Evolutionary conservation across 2,888 invertebrate genomes (phyloP), one percentile per base, ranked within the genome.

Genomic region (Rhagophthalmus giganteus): DNA sequence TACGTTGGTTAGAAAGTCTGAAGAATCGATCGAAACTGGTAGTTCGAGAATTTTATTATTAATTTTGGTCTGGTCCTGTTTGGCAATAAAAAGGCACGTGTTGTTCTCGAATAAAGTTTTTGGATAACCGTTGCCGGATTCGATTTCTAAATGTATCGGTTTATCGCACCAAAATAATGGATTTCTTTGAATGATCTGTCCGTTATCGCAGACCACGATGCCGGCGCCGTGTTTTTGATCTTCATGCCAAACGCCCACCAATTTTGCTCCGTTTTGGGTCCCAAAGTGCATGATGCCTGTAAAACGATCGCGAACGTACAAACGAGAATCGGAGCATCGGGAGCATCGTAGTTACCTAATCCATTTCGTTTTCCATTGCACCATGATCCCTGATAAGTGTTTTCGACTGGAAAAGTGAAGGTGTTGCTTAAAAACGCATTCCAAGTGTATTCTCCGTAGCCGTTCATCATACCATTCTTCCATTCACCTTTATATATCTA

Each of bases 381-480:
- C 83, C 83, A 84, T 33, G 70, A 66, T 1, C 84, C 84, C 31
- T 74, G 74, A 65, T 79, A 84, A 28, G 70, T 70, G 53, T 72
- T 78, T 34, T 80, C 71, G 30, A 77, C 74, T 1, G 81, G 80
- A 61, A 78, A 74, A n/a, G 78, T 73, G 66, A 84, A 75, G 1
- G 76, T 67, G 51, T 77, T 74, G 60, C 82, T 82, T 34, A 73
- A 74, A 65, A 74, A 76, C 8, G 78, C 66, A 54, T 77, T 74
- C 84, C 84, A 84, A 37, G 78, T 76, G 54, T 83, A 84, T 52
- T 79, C 77, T 1, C 84, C 84, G 50, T 78, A 76, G 40, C 83
- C 83, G 46, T 79, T 72, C 76, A 81, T 81, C 1, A 74, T 68
- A 15, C 81, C 81, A 42, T 78, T 73, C 58, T 73, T 70, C 83